phyloP scores from a whole-genome alignment of 2,797 vertebrate genomes.

The Acanthurus tractus region DNA sequence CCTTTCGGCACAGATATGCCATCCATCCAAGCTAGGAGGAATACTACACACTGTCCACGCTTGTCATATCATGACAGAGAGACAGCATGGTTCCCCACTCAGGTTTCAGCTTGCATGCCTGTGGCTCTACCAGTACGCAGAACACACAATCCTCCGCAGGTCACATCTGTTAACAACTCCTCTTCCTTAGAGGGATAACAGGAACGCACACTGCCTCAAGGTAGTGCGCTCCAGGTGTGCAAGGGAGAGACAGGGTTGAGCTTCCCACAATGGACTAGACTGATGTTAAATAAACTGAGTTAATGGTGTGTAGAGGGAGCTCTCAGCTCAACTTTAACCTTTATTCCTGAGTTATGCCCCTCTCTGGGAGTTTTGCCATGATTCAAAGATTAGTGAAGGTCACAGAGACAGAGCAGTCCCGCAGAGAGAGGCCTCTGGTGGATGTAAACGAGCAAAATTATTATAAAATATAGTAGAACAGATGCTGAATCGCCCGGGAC shows the following conservation, averaged over 20 bases:
- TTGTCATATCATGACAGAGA: conserved; percentile 39
- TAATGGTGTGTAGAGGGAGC: conserved; percentile 8
- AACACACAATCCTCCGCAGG: not conserved
- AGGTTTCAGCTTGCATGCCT: conserved; percentile 63
- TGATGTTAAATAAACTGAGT: conserved; percentile 11
- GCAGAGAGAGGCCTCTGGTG: conserved; percentile 10
- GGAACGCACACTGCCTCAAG: conserved; percentile 40
- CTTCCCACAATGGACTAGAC: conserved; percentile 27
- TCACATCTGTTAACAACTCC: conserved; percentile 58
- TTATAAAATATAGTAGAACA: not conserved
- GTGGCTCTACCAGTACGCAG: conserved; percentile 13
- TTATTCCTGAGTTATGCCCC: not conserved
- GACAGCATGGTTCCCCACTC: conserved; percentile 16
- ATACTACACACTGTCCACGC: conserved; percentile 9
- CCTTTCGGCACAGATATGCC: conserved; percentile 20
- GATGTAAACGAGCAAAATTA: not conserved
- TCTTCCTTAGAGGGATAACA: conserved; percentile 18
- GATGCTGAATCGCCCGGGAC: not conserved
- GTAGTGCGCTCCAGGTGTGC: conserved; percentile 59
- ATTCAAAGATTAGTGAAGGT: conserved; percentile 38
- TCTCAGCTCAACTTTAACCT: conserved; percentile 1
- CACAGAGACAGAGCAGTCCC: conserved; percentile 14
- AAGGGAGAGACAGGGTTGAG: not conserved
- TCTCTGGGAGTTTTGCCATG: conserved; percentile 1
- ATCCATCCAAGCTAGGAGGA: conserved; percentile 1